Base-by-base conservation (phyloP, 2,888 invertebrate genomes). In the Tromatobia lineatoria region DNA sequence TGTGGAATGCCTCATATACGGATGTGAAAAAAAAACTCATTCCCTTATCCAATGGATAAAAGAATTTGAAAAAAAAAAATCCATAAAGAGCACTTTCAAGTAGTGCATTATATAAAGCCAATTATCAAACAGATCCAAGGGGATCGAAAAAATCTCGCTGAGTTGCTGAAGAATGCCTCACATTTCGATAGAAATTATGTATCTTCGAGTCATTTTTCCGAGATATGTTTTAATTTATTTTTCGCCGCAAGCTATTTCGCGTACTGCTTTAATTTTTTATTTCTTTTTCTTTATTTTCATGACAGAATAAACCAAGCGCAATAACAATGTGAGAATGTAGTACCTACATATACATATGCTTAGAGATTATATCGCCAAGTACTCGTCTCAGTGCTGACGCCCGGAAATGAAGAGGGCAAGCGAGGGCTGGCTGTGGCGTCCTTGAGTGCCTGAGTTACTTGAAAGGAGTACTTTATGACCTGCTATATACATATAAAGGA, bases 381-480 rank as follows among this genome's bases (percentile, higher is more conserved):
- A 80, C 78, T 84, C 82, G 84, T 81, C 84, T 78, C 75, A 78
- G 70, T 82, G 84, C 84, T 84, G 84, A 84, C 84, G 78, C 75
- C 78, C 84, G 84, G 84, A 84, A 84, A 84, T 84, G 84, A 84
- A 84, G 84, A 82, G 84, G 84, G 81, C 84, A 76, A 78, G 82
- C 78, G 73, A 66, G 70, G 77, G 61, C 78, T 81, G 81, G 23
- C 50, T 45, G 59, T 77, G 69, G 77, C 64, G 74, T 75, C 78
- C 78, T 75, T 74, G 66, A 78, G 81, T 74, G 20, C 70, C 77
- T 70, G 69, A 76, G 73, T 76, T 78, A 74, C 64, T 79, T 52
- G 82, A 79, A 74, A 83, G 45, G 45, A 38, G 20, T 38, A 20
- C 20, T 42, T 23, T 66, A 42, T 11, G 25, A 42, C 29, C 7